Base-by-base conservation (phyloP, 2,888 invertebrate species). In the Scelioninae gen. 1 region DNA sequence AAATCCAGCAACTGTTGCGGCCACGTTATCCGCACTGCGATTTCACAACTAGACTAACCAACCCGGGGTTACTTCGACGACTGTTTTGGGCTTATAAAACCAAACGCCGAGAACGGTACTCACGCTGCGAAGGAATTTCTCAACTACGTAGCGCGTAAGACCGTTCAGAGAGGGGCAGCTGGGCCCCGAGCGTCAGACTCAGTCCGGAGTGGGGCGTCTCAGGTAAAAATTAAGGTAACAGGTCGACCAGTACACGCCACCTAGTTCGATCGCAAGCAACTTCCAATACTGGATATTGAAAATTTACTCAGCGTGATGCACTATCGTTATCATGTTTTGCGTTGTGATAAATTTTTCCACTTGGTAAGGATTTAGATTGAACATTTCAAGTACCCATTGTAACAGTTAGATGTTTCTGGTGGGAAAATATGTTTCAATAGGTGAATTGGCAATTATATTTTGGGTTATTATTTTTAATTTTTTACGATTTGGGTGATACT, bases 141-240 rank as follows among this genome's bases (percentile, higher is more conserved):
- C 62, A 74, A 82, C 82, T 74, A 82, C 68, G 82, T 82, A 68
- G 77, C 72, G 72, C 8, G 66, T 53, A 55, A 77, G 38, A 65
- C 38, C 49, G 56, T 32, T 5, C 40, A 16, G 78, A 78, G 82
- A 56, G 82, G 82, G 82, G 78, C 69, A 49, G 68, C 62, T 82
- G 82, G 82, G 82, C 62, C 82, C 68, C 40, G 62, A 82, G 38
- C 53, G 65, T 23, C 9, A 0, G 8, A 31, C 4, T 23, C 9
- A 0, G 8, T 38, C 4, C 38, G 65, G 23, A 23, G 77, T 66
- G 77, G 82, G 77, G 76, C 1, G n/a, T 32, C 47, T 10, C 77
- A 82, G 82, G 82, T 82, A 82, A 74, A 74, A 69, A 49, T 77
- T 63, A 47, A 82, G 82, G 72, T 82, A 72, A 77, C 82, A 77